Evolutionary conservation across 2,888 invertebrate genomes (phyloP).

Genomic region (Onchidella celtica): DNA sequence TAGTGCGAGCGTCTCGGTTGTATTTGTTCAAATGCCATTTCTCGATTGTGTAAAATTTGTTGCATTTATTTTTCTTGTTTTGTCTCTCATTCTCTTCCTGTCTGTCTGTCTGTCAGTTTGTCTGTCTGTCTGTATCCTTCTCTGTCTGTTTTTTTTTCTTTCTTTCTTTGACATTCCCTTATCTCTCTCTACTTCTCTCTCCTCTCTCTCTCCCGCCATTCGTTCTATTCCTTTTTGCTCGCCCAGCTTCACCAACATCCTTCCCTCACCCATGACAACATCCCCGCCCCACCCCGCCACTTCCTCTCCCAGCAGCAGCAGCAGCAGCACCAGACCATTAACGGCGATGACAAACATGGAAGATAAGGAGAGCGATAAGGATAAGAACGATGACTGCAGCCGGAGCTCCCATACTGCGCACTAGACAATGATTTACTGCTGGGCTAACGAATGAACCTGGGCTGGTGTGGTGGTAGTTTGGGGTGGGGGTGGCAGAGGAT

Average conservation of each 20-base stretch:
- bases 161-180: not conserved
- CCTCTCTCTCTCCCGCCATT: not conserved
- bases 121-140: slow-evolving; percentile 17
- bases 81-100: too few relatives aligned
- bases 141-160: slow-evolving; percentile 16
- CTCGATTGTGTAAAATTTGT: too few relatives aligned
- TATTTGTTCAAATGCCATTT: too few relatives aligned
- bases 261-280: not conserved
- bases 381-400: not conserved
- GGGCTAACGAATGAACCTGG: not conserved
- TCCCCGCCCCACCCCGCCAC: too few relatives aligned
- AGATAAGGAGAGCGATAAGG: not conserved
- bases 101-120: slow-evolving; percentile 7
- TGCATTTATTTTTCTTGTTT: too few relatives aligned
- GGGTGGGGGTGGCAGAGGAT: not conserved
- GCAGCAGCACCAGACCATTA: too few relatives aligned
- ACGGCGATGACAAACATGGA: too few relatives aligned
- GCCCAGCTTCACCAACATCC: not conserved
- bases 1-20: too few relatives aligned
- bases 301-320: too few relatives aligned
- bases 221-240: not conserved
- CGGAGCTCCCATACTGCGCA: not conserved
- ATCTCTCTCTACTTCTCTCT: slow-evolving; percentile 1
- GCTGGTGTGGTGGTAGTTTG: not conserved
- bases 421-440: not conserved